Evolutionary conservation across 2,797 vertebrate genomes (phyloP), one percentile per base, ranked within the genome.

Genomic region (Eospalax fontanierii): DNA sequence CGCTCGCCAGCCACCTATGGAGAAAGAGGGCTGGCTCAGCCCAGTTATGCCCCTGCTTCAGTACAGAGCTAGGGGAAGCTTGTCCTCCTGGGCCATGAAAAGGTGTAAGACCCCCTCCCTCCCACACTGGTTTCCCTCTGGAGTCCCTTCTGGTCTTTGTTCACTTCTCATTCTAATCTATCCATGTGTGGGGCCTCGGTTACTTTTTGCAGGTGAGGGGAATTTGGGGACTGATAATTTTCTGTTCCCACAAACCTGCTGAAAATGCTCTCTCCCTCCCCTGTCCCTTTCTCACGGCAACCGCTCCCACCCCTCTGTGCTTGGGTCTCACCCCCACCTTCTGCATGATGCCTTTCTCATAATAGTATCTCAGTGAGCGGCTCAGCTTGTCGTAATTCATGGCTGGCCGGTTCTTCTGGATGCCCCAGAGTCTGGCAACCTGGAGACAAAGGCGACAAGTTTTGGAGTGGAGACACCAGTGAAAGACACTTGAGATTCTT

Each of bases 341-440:
- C 98, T 99, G 99, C 99, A 99, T 99, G 98, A 99, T 99, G 98
- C 99, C 99, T 96, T 99, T 99, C 98, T 99, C 99, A 0, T 99
- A 99, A 88, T 99, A 99, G 94, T 99, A 99, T 96, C 99, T 99
- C 95, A 99, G 99, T 0, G 99, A 99, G 63, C 99, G 99, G 92
- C 99, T 99, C 98, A 99, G 98, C 98, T 99, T 99, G 99, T 99
- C 99, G 0, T 99, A 99, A 98, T 99, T 99, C 99, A 99, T 99
- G 98, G 99, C 99, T 35, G 99, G 99, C 97, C 99, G 99, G 98
- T 99, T 99, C 99, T 99, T 99, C 98, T 99, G 99, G 98, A 99
- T 99, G n/a, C 99, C 99, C 99, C 99, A 99, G 76, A 99, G 99
- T 98, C 99, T 98, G 97, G 99, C 99, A 10, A 99, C 99, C 99